These are phyloP conservation scores for Hippopotamyrus pictus DNA, from an alignment of 2,797 vertebrate genomes.

Conservation along the genomic window DNA sequence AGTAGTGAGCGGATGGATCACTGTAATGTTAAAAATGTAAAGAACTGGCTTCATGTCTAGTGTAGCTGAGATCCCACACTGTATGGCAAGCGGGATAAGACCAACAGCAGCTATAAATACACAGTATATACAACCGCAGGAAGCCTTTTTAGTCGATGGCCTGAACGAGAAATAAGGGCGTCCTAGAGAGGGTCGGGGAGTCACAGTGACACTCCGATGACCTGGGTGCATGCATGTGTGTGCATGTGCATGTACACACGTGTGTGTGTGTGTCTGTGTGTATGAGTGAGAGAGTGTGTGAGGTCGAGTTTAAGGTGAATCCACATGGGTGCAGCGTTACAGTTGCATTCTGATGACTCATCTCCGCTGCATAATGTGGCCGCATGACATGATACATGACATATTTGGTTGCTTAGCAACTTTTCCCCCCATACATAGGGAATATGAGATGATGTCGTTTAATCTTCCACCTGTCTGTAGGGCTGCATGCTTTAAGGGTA, in stretches of 20 bases:
- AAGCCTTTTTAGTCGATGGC: not conserved
- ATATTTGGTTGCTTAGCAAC: slow-evolving; percentile 10
- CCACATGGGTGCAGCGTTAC: not conserved
- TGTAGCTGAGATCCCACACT: not conserved
- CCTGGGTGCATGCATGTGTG: not conserved
- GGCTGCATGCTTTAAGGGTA: not conserved
- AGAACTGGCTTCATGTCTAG: not conserved
- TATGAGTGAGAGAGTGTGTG: not conserved
- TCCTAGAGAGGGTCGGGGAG: not conserved
- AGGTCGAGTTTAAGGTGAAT: not conserved
- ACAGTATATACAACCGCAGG: not conserved
- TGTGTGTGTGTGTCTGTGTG: not conserved
- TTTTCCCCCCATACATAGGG: not conserved
- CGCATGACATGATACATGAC: not conserved
- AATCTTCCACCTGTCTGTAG: not conserved
- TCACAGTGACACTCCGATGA: not conserved
- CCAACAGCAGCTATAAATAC: not conserved
- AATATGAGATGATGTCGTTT: not conserved
- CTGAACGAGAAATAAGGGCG: not conserved
- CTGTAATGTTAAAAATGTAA: not conserved
- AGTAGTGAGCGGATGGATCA: not conserved
- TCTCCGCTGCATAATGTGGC: not conserved
- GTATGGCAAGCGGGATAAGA: not conserved
- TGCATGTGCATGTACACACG: not conserved
- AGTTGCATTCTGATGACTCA: slow-evolving; percentile 5